phyloP scores from a whole-genome alignment of 2,797 vertebrate species.

The Morelia viridis region DNA sequence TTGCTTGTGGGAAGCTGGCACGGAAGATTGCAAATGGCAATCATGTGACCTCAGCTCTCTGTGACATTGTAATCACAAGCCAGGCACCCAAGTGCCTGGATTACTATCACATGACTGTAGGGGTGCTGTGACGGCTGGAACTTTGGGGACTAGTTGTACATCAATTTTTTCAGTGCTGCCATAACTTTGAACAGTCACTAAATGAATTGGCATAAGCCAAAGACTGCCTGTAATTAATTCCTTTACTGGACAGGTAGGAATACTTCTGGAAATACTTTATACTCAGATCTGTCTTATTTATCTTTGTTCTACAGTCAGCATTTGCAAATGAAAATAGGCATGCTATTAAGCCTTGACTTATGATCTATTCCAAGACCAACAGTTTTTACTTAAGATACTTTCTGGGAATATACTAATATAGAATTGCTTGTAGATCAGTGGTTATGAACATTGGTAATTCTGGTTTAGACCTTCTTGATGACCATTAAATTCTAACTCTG shows the following conservation, averaged over 20 bases:
- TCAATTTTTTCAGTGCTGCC: not conserved
- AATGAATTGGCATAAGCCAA: not conserved
- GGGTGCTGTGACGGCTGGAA: not conserved
- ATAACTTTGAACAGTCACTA: not conserved
- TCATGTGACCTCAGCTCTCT: too few species aligned
- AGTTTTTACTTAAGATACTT: not conserved
- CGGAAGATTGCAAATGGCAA: too few species aligned
- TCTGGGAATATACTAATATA: conserved; percentile 10
- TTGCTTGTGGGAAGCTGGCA: not conserved
- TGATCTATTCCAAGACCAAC: not conserved
- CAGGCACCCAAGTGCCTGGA: not conserved
- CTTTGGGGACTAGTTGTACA: not conserved
- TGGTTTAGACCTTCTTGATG: not conserved
- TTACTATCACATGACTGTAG: not conserved
- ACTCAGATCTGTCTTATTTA: not conserved
- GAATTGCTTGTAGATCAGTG: not conserved
- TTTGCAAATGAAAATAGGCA: not conserved
- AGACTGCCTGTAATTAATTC: not conserved
- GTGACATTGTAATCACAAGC: not conserved
- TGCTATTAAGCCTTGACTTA: not conserved
- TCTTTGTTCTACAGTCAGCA: not conserved
- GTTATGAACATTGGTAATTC: not conserved
- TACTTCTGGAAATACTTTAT: not conserved
- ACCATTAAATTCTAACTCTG: not conserved
- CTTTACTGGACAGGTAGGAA: not conserved